Evolutionary conservation across 1,140 invertebrate species (phyloP), one percentile per base, ranked within the genome.

Genomic region (Drosophila lacertosa): DNA sequence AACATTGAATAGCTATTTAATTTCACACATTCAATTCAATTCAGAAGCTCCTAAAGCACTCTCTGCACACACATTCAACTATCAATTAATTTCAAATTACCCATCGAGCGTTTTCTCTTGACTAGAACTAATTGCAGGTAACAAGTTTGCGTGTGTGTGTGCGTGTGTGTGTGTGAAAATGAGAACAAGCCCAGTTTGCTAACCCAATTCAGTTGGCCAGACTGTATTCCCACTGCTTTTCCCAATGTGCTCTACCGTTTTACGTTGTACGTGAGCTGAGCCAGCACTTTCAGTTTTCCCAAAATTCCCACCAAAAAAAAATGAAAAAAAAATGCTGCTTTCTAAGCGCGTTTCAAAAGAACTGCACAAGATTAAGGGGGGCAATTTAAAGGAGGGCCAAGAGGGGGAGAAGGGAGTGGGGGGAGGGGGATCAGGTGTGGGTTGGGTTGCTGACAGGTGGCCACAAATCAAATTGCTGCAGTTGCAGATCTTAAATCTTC

Each of bases 391-490:
- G 10, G 11, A 10, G 10, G 42, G 39, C 7, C 1, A 26, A 6
- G 26, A 9, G 26, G 1, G 26, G 6, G 37, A n/a, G 10, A 2
- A 11, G 6, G 42, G 39, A 1, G 15, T 7, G 16, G 10, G n/a
- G n/a, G 6, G 39, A 18, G 39, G 20, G 42, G 5, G 0, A 9
- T 29, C 6, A 29, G 26, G 26, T 5, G 6, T 29, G 26, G 1
- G 18, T 2, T 2, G 18, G 10, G 45, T 10, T 0, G 15, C 47
- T 48, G 33, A 35, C 37, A 57, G 20, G 10, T 64, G 62, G n/a
- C 72, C 63, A 84, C 81, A 84, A 84, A 84, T 84, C 81, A 84
- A 84, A 84, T 48, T 60, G 80, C 50, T 66, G 51, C 60, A 40
- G 50, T 40, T 70, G 51, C 67, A 54, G 60, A 64, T 62, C 60